Percentiles rank a stretch among this genome's conserved stretches.
Evolutionary conservation across 2,113 vertebrate species (phyloP).

Genomic region (Apaloderma vittatum): DNA sequence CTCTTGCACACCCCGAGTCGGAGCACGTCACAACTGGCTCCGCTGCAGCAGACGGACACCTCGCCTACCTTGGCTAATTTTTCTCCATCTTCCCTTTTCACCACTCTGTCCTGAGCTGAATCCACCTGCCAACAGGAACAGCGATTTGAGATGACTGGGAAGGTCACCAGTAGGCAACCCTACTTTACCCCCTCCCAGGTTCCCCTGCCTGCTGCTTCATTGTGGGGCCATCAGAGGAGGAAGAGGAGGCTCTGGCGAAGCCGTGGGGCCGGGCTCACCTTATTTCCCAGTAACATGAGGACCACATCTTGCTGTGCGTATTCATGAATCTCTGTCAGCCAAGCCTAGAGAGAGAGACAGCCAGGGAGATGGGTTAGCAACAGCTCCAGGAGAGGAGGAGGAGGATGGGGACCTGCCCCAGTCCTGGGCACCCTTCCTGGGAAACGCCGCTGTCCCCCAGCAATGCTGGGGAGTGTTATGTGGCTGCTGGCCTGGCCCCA

Average conservation of each 20-base stretch:
- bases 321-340: conserved; percentile 94
- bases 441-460: neutral
- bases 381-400: neutral
- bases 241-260: neutral
- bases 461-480: rapidly evolving
- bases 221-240: rapidly evolving
- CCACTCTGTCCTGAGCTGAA: conserved; percentile 89
- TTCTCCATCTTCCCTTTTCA: conserved; percentile 93
- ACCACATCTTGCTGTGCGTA: conserved; percentile 90
- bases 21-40: rapidly evolving
- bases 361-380: neutral
- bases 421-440: neutral
- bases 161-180: neutral
- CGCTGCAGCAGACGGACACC: rapidly evolving
- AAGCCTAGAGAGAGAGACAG: conserved; percentile 80
- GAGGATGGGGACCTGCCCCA: neutral
- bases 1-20: rapidly evolving
- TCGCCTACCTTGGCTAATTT: conserved; percentile 89
- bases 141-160: neutral
- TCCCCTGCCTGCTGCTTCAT: neutral
- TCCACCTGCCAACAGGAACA: conserved; percentile 81
- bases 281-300: conserved; percentile 94
- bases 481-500: neutral
- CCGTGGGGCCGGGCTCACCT: conserved; percentile 77
- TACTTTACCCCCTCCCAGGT: neutral